phyloP scores from a whole-genome alignment of 2,797 vertebrate genomes.

The Gymnothorax javanicus region DNA sequence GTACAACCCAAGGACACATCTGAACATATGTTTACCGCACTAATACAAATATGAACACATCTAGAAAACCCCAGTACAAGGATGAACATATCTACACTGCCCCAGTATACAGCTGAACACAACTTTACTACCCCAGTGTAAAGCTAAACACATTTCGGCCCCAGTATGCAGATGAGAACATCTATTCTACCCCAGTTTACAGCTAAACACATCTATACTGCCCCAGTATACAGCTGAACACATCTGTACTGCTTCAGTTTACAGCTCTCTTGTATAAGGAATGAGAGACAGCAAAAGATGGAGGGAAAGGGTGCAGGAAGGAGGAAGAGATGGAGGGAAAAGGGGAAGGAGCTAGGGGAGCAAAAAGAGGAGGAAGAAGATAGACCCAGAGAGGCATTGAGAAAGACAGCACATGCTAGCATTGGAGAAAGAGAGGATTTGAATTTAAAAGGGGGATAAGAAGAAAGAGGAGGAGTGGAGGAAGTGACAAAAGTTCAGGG shows the following conservation, averaged over 20 bases:
- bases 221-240: background rate
- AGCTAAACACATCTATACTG: too few species aligned
- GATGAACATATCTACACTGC: background rate
- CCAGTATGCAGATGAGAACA: too few species aligned
- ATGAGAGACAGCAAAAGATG: background rate
- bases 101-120: background rate
- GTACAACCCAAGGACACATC: too few species aligned
- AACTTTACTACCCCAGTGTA: background rate
- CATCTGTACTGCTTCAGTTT: background rate
- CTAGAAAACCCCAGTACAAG: too few species aligned
- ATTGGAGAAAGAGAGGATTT: background rate
- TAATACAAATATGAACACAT: too few species aligned
- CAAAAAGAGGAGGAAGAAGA: background rate
- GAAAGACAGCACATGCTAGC: background rate
- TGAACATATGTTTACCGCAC: too few species aligned
- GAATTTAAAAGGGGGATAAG: background rate
- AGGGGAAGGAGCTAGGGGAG: background rate
- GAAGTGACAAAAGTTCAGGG: too few species aligned
- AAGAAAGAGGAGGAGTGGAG: background rate
- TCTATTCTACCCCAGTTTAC: too few species aligned
- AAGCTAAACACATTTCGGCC: background rate
- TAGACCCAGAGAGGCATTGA: conserved; percentile 14
- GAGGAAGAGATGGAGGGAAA: background rate
- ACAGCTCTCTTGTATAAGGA: background rate
- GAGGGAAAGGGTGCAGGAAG: background rate